phyloP scores from a whole-genome alignment of 2,113 vertebrate species.

The Lates calcarifer region DNA sequence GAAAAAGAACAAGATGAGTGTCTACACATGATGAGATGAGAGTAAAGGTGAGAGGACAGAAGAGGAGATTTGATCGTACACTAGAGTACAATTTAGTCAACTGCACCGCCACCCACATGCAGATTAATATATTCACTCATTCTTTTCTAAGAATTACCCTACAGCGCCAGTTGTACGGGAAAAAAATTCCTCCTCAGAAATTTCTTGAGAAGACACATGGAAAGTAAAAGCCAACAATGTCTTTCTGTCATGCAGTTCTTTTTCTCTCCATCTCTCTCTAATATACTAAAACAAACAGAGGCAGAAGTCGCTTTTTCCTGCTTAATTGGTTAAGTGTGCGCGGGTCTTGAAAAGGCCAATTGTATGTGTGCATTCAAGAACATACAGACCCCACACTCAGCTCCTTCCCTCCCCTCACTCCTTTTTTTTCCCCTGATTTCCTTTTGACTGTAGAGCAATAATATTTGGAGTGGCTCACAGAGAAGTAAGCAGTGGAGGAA shows the following conservation, averaged over 20 bases:
- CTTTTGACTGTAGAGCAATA: constrained; percentile 51
- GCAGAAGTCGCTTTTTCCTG: constrained; percentile 2
- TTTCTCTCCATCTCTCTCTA: neutral
- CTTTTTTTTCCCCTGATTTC: constrained; percentile 35
- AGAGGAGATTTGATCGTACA: neutral
- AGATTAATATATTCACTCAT: neutral
- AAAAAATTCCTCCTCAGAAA: no score
- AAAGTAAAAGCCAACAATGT: neutral
- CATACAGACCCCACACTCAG: constrained; percentile 16
- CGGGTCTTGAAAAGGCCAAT: constrained; percentile 31
- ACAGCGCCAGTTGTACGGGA: neutral
- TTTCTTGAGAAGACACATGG: neutral
- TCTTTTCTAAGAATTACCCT: neutral
- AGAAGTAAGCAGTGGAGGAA: constrained; percentile 53
- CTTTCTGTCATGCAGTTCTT: neutral
- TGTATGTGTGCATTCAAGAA: constrained; percentile 22
- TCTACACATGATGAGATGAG: neutral
- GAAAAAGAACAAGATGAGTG: neutral
- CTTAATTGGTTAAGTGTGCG: constrained; percentile 25
- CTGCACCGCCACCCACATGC: neutral
- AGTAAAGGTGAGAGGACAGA: neutral
- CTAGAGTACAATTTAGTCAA: neutral
- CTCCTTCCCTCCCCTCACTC: neutral
- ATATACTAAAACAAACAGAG: constrained; percentile 12
- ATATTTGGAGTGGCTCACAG: constrained; percentile 60